Base-by-base conservation (phyloP, 2,113 vertebrate species). In the Pterocles gutturalis region DNA sequence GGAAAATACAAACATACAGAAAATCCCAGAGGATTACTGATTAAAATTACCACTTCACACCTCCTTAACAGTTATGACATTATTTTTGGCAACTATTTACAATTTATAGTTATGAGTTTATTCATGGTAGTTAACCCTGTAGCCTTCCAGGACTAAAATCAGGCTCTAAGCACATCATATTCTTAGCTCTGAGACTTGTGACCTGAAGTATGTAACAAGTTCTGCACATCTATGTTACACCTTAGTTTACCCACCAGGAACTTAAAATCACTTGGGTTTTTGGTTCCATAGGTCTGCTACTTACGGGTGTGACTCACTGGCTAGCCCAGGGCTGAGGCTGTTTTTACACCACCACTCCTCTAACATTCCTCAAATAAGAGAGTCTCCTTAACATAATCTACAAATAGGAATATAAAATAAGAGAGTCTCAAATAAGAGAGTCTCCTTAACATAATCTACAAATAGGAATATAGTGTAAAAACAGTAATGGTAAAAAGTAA, bases 101-200 rank as follows among this genome's bases (percentile, higher is more conserved):
- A 4, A 33, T 7, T 18, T 61, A 65, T 46, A 15, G 86, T 46
- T 88, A 5, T 24, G 26, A 26, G n/a, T 75, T 96, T 78, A 82
- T 60, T 75, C 31, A 41, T 6, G 28, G 31, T 4, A 53, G 41
- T 34, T 75, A 86, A 53, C 17, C 29, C 45, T 28, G 21, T 17
- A 66, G 17, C 46, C 36, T 49, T 46, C 11, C 51, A 62, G 70
- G n/a, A 58, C 57, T 71, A 78, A 95, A 93, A 29, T 4, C 6
- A 25, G 17, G 9, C 60, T 62, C 31, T 0, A 1, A 55, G 33
- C 21, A 25, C 21, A 60, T 33, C 24, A 36, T 0, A 1, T 64
- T 81, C 55, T 64, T 34, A 75, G 34, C 60, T 73, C 31, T 31
- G 57, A 77, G 54, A 29, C 43, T 55, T 53, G n/a, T 46, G 45